phyloP scores from a whole-genome alignment of 2,888 invertebrate species.

The Notocelia uddmanniana region DNA sequence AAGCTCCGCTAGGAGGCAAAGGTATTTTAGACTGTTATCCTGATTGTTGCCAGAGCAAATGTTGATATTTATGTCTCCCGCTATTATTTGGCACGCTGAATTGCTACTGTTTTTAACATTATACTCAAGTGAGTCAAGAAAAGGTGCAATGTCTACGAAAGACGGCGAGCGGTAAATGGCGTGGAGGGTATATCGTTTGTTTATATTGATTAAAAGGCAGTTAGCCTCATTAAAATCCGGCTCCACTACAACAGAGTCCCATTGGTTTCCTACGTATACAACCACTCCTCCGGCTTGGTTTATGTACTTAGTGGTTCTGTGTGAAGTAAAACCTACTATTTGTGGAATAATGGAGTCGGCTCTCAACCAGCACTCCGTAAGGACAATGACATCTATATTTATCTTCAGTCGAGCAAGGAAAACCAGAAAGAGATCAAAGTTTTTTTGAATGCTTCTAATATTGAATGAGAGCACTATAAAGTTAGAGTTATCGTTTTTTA shows the following conservation, averaged over 20 bases:
- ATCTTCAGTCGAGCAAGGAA: background rate
- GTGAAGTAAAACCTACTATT: background rate
- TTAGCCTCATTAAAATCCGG: slow-evolving; percentile 59
- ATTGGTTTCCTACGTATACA: slow-evolving; percentile 50
- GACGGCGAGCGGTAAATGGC: slow-evolving; percentile 1
- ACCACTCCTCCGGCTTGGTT: background rate
- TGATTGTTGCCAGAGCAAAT: background rate
- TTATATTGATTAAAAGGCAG: background rate
- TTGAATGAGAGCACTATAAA: no score
- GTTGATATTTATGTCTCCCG: slow-evolving; percentile 3
- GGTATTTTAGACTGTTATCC: background rate
- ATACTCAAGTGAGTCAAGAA: background rate
- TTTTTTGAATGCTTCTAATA: no score
- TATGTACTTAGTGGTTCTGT: background rate
- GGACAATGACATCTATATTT: background rate
- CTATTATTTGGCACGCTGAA: background rate
- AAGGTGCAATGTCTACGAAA: background rate
- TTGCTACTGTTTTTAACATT: background rate
- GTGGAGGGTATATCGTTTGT: background rate
- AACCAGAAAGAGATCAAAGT: no score
- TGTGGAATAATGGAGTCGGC: background rate
- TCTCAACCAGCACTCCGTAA: background rate
- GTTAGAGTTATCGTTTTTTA: background rate
- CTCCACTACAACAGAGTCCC: slow-evolving; percentile 57
- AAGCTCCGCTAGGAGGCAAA: background rate